Percentiles rank a stretch among this genome's conserved stretches.
These are phyloP conservation scores for Batillaria attramentaria DNA, from an alignment of 1,140 invertebrate genomes.

Conservation along the genomic window DNA sequence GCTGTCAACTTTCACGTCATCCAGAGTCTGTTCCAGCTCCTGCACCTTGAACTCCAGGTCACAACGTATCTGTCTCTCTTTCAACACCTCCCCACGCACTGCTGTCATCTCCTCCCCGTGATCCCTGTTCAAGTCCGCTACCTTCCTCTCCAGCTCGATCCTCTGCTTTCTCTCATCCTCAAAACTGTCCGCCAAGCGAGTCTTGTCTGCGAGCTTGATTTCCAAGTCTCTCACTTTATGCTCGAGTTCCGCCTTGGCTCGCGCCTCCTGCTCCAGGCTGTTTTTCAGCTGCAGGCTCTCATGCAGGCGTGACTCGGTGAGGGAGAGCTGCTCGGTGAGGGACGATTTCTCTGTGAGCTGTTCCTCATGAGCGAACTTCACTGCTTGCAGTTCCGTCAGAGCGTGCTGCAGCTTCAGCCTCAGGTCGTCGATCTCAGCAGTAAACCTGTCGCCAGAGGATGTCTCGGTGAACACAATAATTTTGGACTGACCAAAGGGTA, in stretches of 20 bases:
- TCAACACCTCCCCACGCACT: constrained; percentile 15
- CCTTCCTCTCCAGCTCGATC: constrained; percentile 36
- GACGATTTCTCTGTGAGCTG: constrained; percentile 35
- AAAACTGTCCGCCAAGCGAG: constrained; percentile 50
- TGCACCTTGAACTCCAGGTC: constrained; percentile 31
- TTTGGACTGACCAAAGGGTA: background rate
- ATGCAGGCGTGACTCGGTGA: constrained; percentile 32
- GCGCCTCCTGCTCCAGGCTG: constrained; percentile 41
- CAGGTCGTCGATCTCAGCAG: constrained; percentile 59
- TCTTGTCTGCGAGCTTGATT: constrained; percentile 50
- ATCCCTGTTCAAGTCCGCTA: constrained; percentile 31
- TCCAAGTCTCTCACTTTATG: constrained; percentile 42
- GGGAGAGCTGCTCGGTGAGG: constrained; percentile 26
- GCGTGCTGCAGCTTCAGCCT: constrained; percentile 62
- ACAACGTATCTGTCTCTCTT: constrained; percentile 1
- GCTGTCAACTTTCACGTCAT: constrained; percentile 57
- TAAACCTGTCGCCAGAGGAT: too few species aligned
- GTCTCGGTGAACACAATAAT: too few species aligned
- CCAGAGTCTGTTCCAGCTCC: constrained; percentile 54
- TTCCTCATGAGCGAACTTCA: constrained; percentile 49
- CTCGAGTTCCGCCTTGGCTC: constrained; percentile 45
- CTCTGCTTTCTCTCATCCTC: constrained; percentile 45
- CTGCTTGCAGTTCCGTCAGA: constrained; percentile 58
- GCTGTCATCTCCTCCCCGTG: constrained; percentile 14
- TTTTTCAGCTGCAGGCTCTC: constrained; percentile 28